Conservation (phyloP, 2,888 invertebrate species). For the Eristalinus sepulchralis region DNA sequence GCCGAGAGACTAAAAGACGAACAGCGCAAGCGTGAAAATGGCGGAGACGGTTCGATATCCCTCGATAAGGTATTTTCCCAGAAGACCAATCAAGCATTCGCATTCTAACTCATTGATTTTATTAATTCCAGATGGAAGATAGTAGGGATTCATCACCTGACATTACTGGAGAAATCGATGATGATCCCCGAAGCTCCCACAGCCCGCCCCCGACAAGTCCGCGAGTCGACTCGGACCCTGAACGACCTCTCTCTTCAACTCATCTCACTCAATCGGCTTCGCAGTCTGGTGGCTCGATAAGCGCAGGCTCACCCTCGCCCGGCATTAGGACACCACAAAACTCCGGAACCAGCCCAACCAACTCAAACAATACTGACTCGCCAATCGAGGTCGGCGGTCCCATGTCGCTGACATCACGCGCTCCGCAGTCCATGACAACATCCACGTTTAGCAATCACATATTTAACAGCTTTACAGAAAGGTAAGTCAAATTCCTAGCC, state of each 20-base stretch:
- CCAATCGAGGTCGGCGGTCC: slow-evolving; percentile 82
- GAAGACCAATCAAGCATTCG: not conserved
- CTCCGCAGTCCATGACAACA: slow-evolving; percentile 81
- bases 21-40: slow-evolving; percentile 91
- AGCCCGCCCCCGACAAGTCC: slow-evolving; percentile 79
- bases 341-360: slow-evolving; percentile 82
- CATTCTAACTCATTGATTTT: not conserved
- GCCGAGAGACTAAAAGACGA: slow-evolving; percentile 95
- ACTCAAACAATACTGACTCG: slow-evolving; percentile 84
- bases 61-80: slow-evolving; percentile 81
- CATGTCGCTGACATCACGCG: slow-evolving; percentile 78
- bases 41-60: slow-evolving; percentile 85
- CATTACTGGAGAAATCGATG: slow-evolving; percentile 81
- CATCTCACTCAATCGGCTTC: slow-evolving; percentile 80
- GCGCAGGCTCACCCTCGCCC: slow-evolving; percentile 81
- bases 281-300: slow-evolving; percentile 82
- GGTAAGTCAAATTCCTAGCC: slow-evolving; percentile 80
- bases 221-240: slow-evolving; percentile 79
- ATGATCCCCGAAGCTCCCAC: slow-evolving; percentile 78
- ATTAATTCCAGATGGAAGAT: slow-evolving; percentile 77
- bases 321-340: slow-evolving; percentile 79
- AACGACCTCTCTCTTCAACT: slow-evolving; percentile 80
- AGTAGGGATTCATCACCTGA: slow-evolving; percentile 81
- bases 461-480: slow-evolving; percentile 84
- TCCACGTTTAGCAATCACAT: slow-evolving; percentile 85